Evolutionary conservation across 2,888 invertebrate genomes (phyloP), one percentile per base, ranked within the genome.

Genomic region (Drosophila kuntzei): DNA sequence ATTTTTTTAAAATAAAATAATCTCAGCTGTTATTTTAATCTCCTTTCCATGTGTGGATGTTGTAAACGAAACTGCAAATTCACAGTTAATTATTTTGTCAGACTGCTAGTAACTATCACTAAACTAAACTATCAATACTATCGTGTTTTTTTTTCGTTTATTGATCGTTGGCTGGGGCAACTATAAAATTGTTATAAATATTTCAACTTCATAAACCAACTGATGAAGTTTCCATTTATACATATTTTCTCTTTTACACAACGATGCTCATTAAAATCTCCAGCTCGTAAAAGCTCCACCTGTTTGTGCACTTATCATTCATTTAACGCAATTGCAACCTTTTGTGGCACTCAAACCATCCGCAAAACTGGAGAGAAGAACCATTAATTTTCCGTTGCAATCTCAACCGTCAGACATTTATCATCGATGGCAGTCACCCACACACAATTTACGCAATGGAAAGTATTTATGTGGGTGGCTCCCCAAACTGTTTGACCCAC

Each of bases 361-460:
- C 22, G 37, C 25, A 49, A 8, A n/a, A n/a, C 18, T 47, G 20
- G 18, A 34, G 50, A 29, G 41, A 41, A 47, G 59, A 60, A 68
- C 29, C 76, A 77, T 76, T 71, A 65, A 79, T 88, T 70, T 64
- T 18, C 67, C 46, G 58, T 70, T 77, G 88, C 86, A 74, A 80
- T 59, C 79, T 58, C 82, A 72, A 55, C 39, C 57, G 65, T 47
- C 70, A 58, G 74, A 64, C 88, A 86, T 83, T 82, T 86, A 88
- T 83, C 83, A 88, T 77, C 71, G 77, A 71, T 71, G 71, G 37
- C 66, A 29, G n/a, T 36, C 70, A 54, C 65, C 64, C 64, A 46
- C 62, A 49, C 67, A 25, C n/a, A 68, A 71, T 64, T 82, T 84
- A 84, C 79, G 82, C 87, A 85, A 84, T 74, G 71, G 60, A 87